A percentile compares a stretch with the other conserved stretches of the same genome.
Conservation (phyloP, 1,140 invertebrate genomes). For the Dryas iulia region DNA sequence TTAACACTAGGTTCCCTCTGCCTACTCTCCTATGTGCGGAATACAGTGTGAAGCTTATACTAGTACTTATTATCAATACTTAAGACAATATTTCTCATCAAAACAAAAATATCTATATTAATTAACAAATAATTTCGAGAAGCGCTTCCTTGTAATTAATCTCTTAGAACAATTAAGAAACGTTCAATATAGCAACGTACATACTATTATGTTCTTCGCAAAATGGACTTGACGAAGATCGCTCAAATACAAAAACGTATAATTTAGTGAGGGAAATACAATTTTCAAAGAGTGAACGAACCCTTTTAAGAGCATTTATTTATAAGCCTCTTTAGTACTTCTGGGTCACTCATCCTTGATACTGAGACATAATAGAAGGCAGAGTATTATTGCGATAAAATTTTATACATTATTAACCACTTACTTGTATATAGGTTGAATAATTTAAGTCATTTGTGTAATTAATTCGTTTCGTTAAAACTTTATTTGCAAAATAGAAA, state of each 20-base stretch:
- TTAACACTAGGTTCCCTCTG: too few species aligned
- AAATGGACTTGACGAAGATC: conserved; percentile 4
- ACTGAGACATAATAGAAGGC: not conserved
- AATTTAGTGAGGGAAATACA: conserved; percentile 20
- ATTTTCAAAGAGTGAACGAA: conserved; percentile 14
- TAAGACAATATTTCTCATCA: not conserved
- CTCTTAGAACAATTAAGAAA: not conserved
- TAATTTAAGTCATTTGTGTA: too few species aligned
- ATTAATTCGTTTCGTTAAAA: too few species aligned
- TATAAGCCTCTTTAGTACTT: conserved; percentile 14
- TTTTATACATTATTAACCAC: not conserved
- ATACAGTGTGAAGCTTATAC: too few species aligned
- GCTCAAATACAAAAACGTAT: conserved; percentile 18
- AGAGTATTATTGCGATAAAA: not conserved
- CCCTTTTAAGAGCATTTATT: conserved; percentile 17
- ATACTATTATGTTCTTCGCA: not conserved
- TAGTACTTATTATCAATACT: not conserved
- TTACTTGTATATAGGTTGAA: not conserved
- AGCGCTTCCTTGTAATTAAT: not conserved
- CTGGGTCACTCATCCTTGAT: not conserved
- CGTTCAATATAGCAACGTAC: not conserved
- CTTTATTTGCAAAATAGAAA: too few species aligned
- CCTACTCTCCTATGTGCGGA: too few species aligned
- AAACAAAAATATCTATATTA: conserved; percentile 1
- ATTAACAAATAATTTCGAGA: not conserved